Evolutionary conservation across 2,113 vertebrate genomes (phyloP).

Genomic region (Cavia porcellus): DNA sequence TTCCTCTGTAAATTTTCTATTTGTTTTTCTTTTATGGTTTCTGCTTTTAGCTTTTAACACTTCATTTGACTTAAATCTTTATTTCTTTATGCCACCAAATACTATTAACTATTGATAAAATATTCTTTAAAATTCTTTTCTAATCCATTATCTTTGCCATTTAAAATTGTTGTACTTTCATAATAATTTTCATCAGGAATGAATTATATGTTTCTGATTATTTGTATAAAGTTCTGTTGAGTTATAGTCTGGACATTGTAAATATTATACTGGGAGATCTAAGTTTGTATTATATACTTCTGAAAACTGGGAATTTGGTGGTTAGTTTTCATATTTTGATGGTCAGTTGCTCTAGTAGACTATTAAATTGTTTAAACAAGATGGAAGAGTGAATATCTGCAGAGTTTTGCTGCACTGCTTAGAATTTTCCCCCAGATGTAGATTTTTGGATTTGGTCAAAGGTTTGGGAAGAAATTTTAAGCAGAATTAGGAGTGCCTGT

Average conservation of each 20-base stretch:
- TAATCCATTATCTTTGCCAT: not conserved
- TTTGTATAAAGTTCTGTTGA: not conserved
- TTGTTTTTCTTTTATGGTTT: not conserved
- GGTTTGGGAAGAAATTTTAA: not conserved
- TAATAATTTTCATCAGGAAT: not conserved
- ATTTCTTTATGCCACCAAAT: not conserved
- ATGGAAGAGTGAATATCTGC: not conserved
- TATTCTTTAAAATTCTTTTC: not conserved
- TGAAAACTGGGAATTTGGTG: not conserved
- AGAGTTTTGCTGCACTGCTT: not conserved
- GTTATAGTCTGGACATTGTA: not conserved
- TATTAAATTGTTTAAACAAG: not conserved
- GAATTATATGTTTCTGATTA: not conserved
- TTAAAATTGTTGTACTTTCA: not conserved
- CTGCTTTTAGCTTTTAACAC: not conserved
- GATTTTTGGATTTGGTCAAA: not conserved
- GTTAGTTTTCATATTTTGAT: not conserved
- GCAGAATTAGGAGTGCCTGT: not conserved
- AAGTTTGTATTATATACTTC: not conserved
- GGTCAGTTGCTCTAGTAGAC: not conserved
- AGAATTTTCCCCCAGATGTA: not conserved
- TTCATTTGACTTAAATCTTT: not conserved
- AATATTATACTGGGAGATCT: not conserved
- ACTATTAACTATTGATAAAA: not conserved
- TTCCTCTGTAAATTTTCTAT: not conserved